Evolutionary conservation across 2,113 vertebrate species (phyloP), one percentile per base, ranked within the genome.

Genomic region (Perca schrenkii): DNA sequence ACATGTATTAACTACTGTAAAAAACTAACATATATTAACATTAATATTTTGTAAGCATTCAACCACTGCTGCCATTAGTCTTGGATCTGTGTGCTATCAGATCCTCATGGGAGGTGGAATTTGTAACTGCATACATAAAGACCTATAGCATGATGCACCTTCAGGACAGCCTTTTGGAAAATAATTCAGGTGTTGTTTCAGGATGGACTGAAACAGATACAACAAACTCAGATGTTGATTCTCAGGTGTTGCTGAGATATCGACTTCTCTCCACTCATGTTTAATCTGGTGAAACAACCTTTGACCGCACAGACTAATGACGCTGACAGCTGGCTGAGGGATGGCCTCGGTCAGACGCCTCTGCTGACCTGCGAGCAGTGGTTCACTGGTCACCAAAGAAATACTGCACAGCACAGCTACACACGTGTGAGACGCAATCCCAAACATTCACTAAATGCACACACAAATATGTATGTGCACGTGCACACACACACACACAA

Each of bases 271-370:
- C 81, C 78, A 80, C 81, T 91, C 86, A 69, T 85, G 88, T 83
- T 89, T 86, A 93, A 81, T 70, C 67, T 72, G 69, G 90, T 83
- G 88, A 82, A 83, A 91, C 86, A 61, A 91, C 89, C 89, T 91
- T 84, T 93, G 92, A 92, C 93, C 91, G 68, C 72, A 31, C 31
- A 85, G 74, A 62, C 87, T 88, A 84, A 86, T 68, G 82, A 90
- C 71, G 69, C 84, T 92, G 94, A 94, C 91, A 93, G 89, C 85
- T 53, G 74, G 89, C 83, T 93, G 90, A 93, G 86, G 86, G 90
- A 94, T 86, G 80, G 87, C 87, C 84, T 85, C 61, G 82, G 92
- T 92, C 89, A 91, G 86, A 92, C 93, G 71, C 91, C 91, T 92
- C 85, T n/a, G 28, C 80, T 91, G 90, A 93, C 89, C 92, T 78